Conservation (phyloP, 35 echinoderm and acorn worm species). For the Apostichopus parvimensis region DNA sequence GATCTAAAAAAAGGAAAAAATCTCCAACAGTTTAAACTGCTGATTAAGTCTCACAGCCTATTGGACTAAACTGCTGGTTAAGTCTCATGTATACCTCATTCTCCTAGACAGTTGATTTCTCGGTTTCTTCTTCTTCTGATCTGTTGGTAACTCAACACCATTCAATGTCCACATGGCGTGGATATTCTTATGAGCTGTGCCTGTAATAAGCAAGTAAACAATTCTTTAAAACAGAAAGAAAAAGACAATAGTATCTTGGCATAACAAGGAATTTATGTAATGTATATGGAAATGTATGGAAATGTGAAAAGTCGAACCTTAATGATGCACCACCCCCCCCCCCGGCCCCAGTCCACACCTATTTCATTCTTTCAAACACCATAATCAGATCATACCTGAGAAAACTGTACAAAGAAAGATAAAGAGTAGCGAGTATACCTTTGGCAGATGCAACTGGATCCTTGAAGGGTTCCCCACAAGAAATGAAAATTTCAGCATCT, state of each 20-base stretch:
- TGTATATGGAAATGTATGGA: no score
- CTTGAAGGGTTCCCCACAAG: slow-evolving; percentile 84
- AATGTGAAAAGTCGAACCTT: no score
- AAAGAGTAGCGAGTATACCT: slow-evolving; percentile 35
- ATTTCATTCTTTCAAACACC: no score
- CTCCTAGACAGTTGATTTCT: slow-evolving; percentile 75
- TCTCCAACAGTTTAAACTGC: no score
- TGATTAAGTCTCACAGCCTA: slow-evolving; percentile 58
- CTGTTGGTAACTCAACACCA: slow-evolving; percentile 76
- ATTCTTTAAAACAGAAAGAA: no score
- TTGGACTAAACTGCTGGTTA: slow-evolving; percentile 69
- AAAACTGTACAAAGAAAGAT: neutral
- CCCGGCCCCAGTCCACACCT: no score
- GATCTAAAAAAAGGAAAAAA: no score
- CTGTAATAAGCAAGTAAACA: neutral
- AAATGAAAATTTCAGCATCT: slow-evolving; percentile 93
- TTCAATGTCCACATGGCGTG: slow-evolving; percentile 90
- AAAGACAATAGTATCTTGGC: no score
- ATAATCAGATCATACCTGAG: no score
- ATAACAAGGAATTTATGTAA: no score
- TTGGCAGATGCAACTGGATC: slow-evolving; percentile 74
- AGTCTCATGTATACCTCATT: slow-evolving; percentile 72
- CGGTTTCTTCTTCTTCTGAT: slow-evolving; percentile 68
- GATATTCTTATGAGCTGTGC: slow-evolving; percentile 81
- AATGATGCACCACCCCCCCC: no score